These are phyloP conservation scores for Catharus ustulatus DNA, from an alignment of 2,797 vertebrate species.

Conservation along the genomic window DNA sequence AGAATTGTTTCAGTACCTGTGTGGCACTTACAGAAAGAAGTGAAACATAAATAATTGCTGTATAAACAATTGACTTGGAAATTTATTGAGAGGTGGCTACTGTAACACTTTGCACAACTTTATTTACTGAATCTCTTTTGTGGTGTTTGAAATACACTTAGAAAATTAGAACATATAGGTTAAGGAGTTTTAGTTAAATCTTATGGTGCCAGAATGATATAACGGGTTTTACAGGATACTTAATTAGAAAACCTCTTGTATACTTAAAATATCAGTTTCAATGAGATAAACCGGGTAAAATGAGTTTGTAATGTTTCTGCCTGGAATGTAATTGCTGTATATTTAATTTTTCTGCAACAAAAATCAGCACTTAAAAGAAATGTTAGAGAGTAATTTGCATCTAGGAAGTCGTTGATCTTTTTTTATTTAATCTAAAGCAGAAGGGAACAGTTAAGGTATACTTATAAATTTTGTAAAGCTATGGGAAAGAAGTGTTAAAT, in stretches of 20 bases:
- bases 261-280: neutral
- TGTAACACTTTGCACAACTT: neutral
- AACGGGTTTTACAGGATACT: neutral
- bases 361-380: neutral
- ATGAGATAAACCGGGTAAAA: neutral
- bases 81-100: neutral
- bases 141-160: neutral
- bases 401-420: neutral
- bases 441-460: neutral
- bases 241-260: neutral
- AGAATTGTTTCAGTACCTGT: neutral
- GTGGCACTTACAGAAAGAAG: neutral
- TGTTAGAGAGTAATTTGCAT: neutral
- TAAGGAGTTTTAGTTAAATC: neutral
- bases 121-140: neutral
- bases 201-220: neutral
- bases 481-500: neutral
- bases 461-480: neutral
- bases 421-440: neutral
- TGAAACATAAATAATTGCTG: neutral
- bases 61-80: neutral
- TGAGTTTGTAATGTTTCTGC: neutral
- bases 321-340: neutral
- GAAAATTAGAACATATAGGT: neutral
- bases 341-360: neutral